Conservation (phyloP, 2,888 invertebrate species). For the Ctenicera cuprea region DNA sequence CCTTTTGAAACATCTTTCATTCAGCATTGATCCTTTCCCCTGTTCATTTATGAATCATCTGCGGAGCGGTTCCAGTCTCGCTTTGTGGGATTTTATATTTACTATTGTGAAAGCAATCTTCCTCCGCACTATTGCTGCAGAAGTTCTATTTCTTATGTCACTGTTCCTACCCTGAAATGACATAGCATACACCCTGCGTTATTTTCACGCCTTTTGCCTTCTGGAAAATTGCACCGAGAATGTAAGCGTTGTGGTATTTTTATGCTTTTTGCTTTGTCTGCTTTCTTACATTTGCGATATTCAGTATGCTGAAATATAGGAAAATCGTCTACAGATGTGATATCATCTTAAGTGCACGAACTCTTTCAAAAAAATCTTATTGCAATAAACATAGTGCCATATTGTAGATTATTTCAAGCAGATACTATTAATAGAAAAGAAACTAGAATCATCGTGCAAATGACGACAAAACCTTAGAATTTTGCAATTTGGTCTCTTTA, state of each 20-base stretch:
- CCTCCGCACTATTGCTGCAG: conserved; percentile 50
- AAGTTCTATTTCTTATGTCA: conserved; percentile 45
- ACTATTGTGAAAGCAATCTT: conserved; percentile 63
- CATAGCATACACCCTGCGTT: conserved; percentile 47
- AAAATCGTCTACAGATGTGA: not conserved
- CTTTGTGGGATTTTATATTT: conserved; percentile 63
- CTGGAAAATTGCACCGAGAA: conserved; percentile 42
- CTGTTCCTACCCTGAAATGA: conserved; percentile 44
- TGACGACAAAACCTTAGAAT: too few relatives aligned
- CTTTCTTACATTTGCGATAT: conserved; percentile 11
- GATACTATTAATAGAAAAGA: too few relatives aligned
- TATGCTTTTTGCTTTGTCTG: conserved; percentile 41
- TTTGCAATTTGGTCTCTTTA: too few relatives aligned
- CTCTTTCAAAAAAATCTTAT: too few relatives aligned
- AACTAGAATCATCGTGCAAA: too few relatives aligned
- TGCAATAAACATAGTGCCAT: too few relatives aligned
- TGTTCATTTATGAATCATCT: conserved; percentile 60
- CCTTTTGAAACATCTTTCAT: conserved; percentile 51
- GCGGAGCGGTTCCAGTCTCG: conserved; percentile 51
- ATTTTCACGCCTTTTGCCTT: conserved; percentile 48
- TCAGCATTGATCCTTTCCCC: conserved; percentile 55
- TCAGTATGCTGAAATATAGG: not conserved
- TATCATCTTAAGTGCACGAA: too few relatives aligned
- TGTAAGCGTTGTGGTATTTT: conserved; percentile 42
- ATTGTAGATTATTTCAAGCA: too few relatives aligned